Evolutionary conservation across 2,113 vertebrate species (phyloP).

Genomic region (Phodopus roborovskii): DNA sequence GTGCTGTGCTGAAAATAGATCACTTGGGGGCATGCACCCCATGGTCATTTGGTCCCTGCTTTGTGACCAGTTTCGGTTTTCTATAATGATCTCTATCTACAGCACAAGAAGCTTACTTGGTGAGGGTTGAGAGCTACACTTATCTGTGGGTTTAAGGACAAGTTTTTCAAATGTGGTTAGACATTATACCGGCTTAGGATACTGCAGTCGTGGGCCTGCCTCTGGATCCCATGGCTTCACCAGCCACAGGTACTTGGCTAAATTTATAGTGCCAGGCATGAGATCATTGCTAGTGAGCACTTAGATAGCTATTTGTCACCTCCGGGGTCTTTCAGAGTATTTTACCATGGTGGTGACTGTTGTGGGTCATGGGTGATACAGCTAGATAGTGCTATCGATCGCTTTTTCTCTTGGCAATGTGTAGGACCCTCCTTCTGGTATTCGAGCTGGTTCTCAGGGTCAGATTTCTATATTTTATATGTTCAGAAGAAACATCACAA

Average conservation of each 20-base stretch:
- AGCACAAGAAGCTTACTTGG: neutral
- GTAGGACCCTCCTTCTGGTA: neutral
- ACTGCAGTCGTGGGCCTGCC: neutral
- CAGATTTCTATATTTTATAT: neutral
- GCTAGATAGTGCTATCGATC: neutral
- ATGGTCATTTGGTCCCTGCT: neutral
- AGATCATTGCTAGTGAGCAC: neutral
- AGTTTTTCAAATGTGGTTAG: neutral
- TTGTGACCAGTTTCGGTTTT: neutral
- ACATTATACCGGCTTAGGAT: neutral
- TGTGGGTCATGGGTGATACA: neutral
- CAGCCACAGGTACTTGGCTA: neutral
- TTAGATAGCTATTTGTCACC: neutral
- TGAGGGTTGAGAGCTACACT: neutral
- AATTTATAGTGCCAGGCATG: neutral
- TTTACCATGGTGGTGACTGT: neutral
- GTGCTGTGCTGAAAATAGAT: too few species aligned
- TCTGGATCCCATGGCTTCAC: neutral
- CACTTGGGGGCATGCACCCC: neutral
- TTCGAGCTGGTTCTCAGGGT: neutral
- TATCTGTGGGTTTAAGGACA: neutral
- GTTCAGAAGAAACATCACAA: constrained; percentile 10
- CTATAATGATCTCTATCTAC: neutral
- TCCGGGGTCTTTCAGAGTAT: neutral
- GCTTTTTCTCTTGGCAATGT: neutral